Evolutionary conservation across 2,113 vertebrate genomes (phyloP).

Genomic region (Sarotherodon lohbergeri): DNA sequence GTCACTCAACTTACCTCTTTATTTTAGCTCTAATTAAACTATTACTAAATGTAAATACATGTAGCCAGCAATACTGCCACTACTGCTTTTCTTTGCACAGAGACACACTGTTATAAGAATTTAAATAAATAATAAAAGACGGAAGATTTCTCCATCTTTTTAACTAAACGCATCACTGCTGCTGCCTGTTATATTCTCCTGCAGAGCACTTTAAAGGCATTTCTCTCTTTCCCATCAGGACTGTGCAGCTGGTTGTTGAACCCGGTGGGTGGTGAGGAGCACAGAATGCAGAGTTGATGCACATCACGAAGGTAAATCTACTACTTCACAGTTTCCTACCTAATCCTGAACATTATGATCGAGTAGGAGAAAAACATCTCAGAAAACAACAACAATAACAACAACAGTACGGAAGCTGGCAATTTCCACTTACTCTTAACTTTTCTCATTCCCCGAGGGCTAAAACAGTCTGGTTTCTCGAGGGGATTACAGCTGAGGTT

Average conservation of each 20-base stretch:
- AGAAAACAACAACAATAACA: neutral
- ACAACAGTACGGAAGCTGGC: neutral
- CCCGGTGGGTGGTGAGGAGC: slow-evolving; percentile 40
- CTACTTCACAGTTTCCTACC: slow-evolving; percentile 6
- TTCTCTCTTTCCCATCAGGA: neutral
- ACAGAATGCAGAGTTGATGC: slow-evolving; percentile 24
- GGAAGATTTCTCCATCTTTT: neutral
- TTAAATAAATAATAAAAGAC: neutral
- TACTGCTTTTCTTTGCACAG: neutral
- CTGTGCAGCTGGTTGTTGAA: slow-evolving; percentile 40
- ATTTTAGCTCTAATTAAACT: neutral
- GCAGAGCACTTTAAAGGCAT: slow-evolving; percentile 6
- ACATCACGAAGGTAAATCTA: slow-evolving; percentile 37
- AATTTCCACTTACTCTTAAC: neutral
- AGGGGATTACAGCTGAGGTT: neutral
- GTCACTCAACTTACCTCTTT: neutral
- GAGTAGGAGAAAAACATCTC: neutral
- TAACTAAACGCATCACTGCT: neutral
- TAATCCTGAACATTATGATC: neutral
- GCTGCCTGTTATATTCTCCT: neutral
- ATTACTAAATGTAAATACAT: neutral
- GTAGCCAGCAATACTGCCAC: rapidly evolving
- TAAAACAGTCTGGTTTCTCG: neutral
- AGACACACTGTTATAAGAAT: neutral
- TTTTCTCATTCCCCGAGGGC: neutral